Percentiles rank a stretch among this genome's conserved stretches.
Conservation (phyloP, 1,140 invertebrate species). For the Drosophila pseudoobscura region DNA sequence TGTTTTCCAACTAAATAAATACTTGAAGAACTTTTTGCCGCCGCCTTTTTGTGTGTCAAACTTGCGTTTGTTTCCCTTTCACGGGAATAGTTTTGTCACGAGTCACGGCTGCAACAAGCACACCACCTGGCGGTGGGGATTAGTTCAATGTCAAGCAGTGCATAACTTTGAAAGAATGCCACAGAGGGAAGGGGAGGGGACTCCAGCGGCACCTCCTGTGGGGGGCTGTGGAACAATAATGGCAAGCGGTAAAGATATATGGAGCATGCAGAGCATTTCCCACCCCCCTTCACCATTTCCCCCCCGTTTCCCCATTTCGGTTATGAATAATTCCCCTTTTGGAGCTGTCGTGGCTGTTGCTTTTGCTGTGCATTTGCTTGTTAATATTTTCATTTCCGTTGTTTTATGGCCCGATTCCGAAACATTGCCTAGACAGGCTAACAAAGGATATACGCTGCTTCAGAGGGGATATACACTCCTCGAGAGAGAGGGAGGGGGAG, state of each 20-base stretch:
- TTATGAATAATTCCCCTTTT: constrained; percentile 71
- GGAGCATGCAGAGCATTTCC: constrained; percentile 66
- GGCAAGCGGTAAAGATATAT: constrained; percentile 62
- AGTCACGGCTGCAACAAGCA: constrained; percentile 25
- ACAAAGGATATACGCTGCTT: constrained; percentile 9
- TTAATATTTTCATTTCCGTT: constrained; percentile 83
- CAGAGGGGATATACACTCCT: background rate
- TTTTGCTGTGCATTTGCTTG: constrained; percentile 74
- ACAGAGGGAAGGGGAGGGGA: background rate
- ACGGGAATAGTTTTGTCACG: constrained; percentile 29
- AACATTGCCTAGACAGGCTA: constrained; percentile 55
- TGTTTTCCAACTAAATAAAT: constrained; percentile 23
- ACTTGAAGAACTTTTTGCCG: background rate
- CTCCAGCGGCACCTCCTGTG: background rate
- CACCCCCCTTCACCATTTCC: no score
- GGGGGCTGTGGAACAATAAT: constrained; percentile 39
- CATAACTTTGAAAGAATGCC: constrained; percentile 22
- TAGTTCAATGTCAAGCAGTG: constrained; percentile 27
- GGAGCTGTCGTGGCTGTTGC: constrained; percentile 10
- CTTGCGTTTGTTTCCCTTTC: constrained; percentile 31
- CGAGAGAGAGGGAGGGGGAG: background rate
- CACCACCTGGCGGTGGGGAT: constrained; percentile 33
- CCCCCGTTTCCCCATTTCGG: constrained; percentile 49
- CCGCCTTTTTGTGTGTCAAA: constrained; percentile 9
- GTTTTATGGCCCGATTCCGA: constrained; percentile 75